Evolutionary conservation across 1,140 invertebrate genomes (phyloP), one percentile per base, ranked within the genome.

Genomic region (Hycleus phaleratus): DNA sequence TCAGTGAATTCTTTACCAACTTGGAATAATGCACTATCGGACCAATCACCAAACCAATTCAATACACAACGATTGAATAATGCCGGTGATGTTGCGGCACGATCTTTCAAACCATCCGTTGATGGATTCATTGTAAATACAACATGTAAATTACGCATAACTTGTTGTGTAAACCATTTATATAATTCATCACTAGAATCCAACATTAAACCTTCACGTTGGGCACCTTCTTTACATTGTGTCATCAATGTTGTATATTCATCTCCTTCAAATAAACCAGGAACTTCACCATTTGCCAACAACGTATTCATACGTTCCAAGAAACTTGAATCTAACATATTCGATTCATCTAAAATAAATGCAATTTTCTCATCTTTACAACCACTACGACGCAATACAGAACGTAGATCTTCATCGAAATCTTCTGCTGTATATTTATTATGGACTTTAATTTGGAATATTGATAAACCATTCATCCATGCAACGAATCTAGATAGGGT

Each of bases 41-140:
- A 96, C 97, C 97, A 99, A 78, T 99, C 97, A 1, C 97, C 97
- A 74, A 99, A 99, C 97, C 97, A 99, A 75, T 99, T 99, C 40
- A 99, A 81, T 1, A 99, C 97, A 78, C 97, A 99, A 73, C 97
- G 85, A 80, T 99, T 99, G 81, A 99, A 99, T 12, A 99, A 79
- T 24, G 97, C 97, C 50, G 97, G 97, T 2, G 96, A 99, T 0
- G 97, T 99, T 3, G 97, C 92, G 2, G 97, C 97, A 57, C 96
- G 81, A 77, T 98, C 97, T 74, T 99, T 98, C 3, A 99, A 79
- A 0, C 96, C 97, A 73, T 99, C 95, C 0, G 93, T 93, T 3
- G 91, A 96, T 7, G 97, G 97, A 79, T 99, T 99, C 97, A 99
- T 99, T 0, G 97, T 99, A 73, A 99, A 99, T 7, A 99, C 97